A percentile compares a stretch with the other conserved stretches of the same genome.
Conservation (phyloP, 2,113 vertebrate species). For the Gopherus evgoodei region DNA sequence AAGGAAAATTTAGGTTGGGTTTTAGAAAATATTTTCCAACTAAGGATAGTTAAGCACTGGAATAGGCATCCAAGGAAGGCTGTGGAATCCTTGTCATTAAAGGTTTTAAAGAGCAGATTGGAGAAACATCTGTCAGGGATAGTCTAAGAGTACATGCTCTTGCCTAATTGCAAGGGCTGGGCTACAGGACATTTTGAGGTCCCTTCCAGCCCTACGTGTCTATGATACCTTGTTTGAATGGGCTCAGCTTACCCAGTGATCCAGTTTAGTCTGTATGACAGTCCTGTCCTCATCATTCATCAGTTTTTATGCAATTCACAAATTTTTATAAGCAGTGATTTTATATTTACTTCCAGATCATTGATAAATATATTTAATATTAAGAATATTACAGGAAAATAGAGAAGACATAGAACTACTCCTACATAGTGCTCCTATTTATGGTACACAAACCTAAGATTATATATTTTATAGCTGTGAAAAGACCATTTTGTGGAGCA, state of each 20-base stretch:
- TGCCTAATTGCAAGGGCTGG: neutral
- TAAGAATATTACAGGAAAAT: neutral
- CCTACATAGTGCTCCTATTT: accelerated
- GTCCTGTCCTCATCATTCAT: neutral
- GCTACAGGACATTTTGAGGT: neutral
- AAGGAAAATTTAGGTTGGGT: neutral
- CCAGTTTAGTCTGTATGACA: neutral
- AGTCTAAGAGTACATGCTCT: neutral
- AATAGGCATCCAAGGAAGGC: neutral
- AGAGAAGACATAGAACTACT: neutral
- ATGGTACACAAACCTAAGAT: neutral
- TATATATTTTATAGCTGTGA: neutral
- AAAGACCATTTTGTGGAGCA: neutral
- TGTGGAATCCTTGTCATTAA: neutral
- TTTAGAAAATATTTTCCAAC: neutral
- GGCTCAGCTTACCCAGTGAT: neutral
- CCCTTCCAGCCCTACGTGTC: neutral
- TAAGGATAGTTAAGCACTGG: neutral
- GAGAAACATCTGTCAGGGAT: no score
- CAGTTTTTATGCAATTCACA: neutral
- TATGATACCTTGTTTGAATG: neutral
- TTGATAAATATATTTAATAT: neutral
- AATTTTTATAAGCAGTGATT: neutral
- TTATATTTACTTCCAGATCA: neutral
- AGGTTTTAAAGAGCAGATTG: no score